Percentiles rank a stretch among this genome's conserved stretches.
phyloP scores from a whole-genome alignment of 1,140 invertebrate genomes.

The Ditylenchus dipsaci region DNA sequence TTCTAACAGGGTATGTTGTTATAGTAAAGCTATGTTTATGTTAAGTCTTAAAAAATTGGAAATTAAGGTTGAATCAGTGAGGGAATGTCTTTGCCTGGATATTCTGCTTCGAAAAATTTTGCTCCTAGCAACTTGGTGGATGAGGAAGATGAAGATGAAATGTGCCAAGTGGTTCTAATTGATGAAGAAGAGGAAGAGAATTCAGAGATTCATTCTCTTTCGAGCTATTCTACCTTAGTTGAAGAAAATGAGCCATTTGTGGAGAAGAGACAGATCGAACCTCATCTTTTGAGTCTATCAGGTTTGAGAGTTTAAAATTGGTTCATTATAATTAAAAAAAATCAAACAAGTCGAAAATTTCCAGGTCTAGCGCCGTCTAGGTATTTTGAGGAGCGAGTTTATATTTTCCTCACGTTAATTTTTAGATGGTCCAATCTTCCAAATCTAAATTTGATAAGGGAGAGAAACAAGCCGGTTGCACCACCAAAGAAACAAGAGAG shows the following conservation, averaged over 20 bases:
- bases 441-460: conserved; percentile 79
- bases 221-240: background rate
- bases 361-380: conserved; percentile 60
- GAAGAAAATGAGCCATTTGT: background rate
- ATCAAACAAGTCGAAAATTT: too few species aligned
- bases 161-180: conserved; percentile 30
- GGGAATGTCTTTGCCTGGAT: background rate
- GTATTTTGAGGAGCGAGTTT: too few species aligned
- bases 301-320: too few species aligned
- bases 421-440: conserved; percentile 71
- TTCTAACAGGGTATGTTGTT: conserved; percentile 63
- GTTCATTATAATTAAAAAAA: too few species aligned
- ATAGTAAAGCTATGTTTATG: too few species aligned
- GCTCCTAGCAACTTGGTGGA: background rate
- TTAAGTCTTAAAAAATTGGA: too few species aligned
- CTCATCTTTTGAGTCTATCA: background rate
- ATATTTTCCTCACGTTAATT: background rate
- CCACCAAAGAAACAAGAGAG: conserved; percentile 73
- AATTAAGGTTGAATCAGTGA: conserved; percentile 41
- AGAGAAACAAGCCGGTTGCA: conserved; percentile 82
- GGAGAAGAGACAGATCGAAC: background rate
- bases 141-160: conserved; percentile 38
- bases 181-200: conserved; percentile 55
- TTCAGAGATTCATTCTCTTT: background rate
- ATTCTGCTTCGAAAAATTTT: background rate